These are phyloP conservation scores for Rhegmatorhina hoffmannsi DNA, from an alignment of 2,113 vertebrate species.

Conservation along the genomic window DNA sequence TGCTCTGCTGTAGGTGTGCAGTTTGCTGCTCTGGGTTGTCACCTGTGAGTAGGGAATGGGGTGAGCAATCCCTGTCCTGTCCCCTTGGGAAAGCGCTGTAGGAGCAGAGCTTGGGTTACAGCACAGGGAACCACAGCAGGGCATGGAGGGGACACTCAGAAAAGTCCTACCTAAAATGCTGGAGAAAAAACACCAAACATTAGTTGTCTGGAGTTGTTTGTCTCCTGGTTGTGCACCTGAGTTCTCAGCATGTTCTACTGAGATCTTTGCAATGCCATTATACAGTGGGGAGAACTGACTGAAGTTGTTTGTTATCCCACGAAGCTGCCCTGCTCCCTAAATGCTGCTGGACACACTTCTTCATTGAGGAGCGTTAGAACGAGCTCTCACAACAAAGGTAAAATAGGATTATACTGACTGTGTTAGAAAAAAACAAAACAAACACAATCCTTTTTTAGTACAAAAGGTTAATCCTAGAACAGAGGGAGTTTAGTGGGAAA, in stretches of 20 bases:
- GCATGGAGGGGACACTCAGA: rapidly evolving
- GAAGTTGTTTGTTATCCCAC: background rate
- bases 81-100: background rate
- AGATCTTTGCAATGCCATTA: background rate
- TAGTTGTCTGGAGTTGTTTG: background rate
- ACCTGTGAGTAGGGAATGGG: background rate
- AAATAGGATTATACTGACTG: background rate
- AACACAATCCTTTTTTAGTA: background rate
- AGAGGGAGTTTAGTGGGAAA: background rate
- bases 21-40: background rate
- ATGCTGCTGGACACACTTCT: rapidly evolving
- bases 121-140: background rate
- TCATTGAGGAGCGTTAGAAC: background rate
- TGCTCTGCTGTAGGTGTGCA: background rate
- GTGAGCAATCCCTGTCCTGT: too few species aligned
- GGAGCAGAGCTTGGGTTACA: background rate
- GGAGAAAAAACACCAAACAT: rapidly evolving
- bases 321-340: background rate
- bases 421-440: background rate
- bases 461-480: background rate
- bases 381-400: background rate
- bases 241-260: background rate
- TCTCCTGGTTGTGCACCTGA: background rate
- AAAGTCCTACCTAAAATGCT: background rate
- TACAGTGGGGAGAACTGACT: background rate